Base-by-base conservation (phyloP, 2,888 invertebrate species). In the Torymus aiolomorphi region DNA sequence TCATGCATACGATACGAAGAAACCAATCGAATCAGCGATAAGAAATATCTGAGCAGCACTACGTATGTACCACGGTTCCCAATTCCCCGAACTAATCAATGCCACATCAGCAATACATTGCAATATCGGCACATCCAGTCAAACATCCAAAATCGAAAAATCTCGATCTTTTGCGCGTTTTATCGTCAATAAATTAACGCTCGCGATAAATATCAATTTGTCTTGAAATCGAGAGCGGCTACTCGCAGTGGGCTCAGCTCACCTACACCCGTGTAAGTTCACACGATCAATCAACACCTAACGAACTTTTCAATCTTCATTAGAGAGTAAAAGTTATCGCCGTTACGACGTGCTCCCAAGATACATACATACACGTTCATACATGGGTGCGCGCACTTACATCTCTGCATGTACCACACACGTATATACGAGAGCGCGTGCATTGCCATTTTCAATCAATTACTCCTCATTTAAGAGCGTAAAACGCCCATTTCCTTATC, bases 251-350 rank as follows among this genome's bases (percentile, higher is more conserved):
- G 13, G 57, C 8, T 16, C 42, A 63, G 52, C 31, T 2, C 52
- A 1, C 10, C 14, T 16, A 42, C 62, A 16, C 3, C 14, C 42
- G 42, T 42, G 42, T 42, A 51, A 67, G 66, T 77, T 77, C 71
- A 59, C 77, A 77, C 72, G 77, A 77, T 77, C 76, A 63, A 70
- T 76, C 77, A 72, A 18, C 71, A 14, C 57, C 66, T 16, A 61
- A 65, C 56, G 52, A 77, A 72, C 71, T 77, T 77, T 72, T 77
- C 77, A 59, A 72, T 77, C 77, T 77, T 77, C 71, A 77, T 77
- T 72, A 72, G 52, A 66, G 71, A 77, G 77, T 65, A 70, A 76
- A 76, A 76, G 70, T 66, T 66, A 72, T 59, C 57, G 70, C 20
- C 42, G 42, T 42, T 31, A 16, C 42, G 14, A 66, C 59, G 16